Evolutionary conservation across 2,797 vertebrate genomes (phyloP), one percentile per base, ranked within the genome.

Genomic region (Melanotaenia maccullochi): DNA sequence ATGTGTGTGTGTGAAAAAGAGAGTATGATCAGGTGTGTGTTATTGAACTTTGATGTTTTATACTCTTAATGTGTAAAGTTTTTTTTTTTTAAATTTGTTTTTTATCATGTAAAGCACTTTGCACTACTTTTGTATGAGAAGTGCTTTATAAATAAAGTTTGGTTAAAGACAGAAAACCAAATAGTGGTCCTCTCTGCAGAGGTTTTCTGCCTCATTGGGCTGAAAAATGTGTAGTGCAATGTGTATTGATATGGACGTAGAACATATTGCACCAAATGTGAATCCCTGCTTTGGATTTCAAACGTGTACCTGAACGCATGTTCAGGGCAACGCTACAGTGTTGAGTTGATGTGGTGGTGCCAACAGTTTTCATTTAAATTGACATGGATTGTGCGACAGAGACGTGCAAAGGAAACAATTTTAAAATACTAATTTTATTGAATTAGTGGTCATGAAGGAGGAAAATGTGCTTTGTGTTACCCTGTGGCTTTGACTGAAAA

Each of bases 401-500:
- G 64, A 80, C 42, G 38, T 56, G 56, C 54, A 70, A 70, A 71
- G 78, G 52, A 64, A 86, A 83, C 68, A 67, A 78, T 79, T 83
- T 75, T 20, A 8, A 25, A 85, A 78, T 33, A 70, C 47, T 84
- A 1, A 86, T 89, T 86, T 84, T 68, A 74, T 67, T 78, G 67
- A 55, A 47, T 83, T 71, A 65, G 59, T 66, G 56, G 60, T 73
- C 76, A 64, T 74, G 62, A 81, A 40, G 7, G 58, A 36, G 67
- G 74, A 59, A 73, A 66, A 73, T 82, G 55, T 51, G 54, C 85
- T 89, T 84, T 78, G 73, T 73, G 77, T 76, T 71, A 60, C 79
- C 78, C 75, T 3, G 68, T 75, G 82, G 83, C 69, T 73, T 79
- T 83, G 72, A 66, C 60, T 72, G 74, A 54, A 87, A 86, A 85